Conservation (phyloP, 2,888 invertebrate genomes). For the Orthosia gothica region DNA sequence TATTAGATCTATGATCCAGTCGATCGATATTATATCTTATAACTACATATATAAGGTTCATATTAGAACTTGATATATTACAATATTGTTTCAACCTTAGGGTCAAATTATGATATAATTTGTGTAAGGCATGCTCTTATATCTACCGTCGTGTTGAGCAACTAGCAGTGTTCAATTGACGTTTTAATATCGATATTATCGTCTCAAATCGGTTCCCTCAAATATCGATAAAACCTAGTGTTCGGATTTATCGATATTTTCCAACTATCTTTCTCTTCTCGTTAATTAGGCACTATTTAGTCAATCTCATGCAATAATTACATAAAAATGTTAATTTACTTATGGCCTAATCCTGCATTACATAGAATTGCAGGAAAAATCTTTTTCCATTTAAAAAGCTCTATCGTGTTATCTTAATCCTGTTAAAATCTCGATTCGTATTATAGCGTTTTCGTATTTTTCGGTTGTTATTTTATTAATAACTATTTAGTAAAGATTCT, state of each 20-base stretch:
- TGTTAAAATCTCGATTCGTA: constrained; percentile 47
- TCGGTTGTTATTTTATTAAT: constrained; percentile 37
- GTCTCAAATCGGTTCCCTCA: constrained; percentile 13
- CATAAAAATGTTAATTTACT: constrained; percentile 3
- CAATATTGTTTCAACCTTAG: constrained; percentile 61
- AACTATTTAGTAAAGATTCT: constrained; percentile 40
- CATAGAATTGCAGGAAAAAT: constrained; percentile 29
- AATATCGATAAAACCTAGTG: constrained; percentile 33
- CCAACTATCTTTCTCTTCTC: neutral
- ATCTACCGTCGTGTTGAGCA: constrained; percentile 62
- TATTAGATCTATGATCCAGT: constrained; percentile 70
- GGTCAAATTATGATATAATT: constrained; percentile 66
- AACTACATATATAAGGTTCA: constrained; percentile 56
- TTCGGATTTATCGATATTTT: constrained; percentile 29
- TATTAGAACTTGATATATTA: constrained; percentile 58
- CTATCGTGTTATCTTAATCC: constrained; percentile 20
- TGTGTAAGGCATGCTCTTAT: constrained; percentile 57
- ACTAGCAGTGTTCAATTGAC: constrained; percentile 37
- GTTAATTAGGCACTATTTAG: constrained; percentile 37
- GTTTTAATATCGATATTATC: constrained; percentile 31
- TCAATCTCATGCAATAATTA: constrained; percentile 42
- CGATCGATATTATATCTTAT: constrained; percentile 63
- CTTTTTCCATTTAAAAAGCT: constrained; percentile 33
- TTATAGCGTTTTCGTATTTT: constrained; percentile 39
- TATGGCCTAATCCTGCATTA: constrained; percentile 26